phyloP scores from a whole-genome alignment of 2,113 vertebrate genomes.

The Hippocampus zosterae region DNA sequence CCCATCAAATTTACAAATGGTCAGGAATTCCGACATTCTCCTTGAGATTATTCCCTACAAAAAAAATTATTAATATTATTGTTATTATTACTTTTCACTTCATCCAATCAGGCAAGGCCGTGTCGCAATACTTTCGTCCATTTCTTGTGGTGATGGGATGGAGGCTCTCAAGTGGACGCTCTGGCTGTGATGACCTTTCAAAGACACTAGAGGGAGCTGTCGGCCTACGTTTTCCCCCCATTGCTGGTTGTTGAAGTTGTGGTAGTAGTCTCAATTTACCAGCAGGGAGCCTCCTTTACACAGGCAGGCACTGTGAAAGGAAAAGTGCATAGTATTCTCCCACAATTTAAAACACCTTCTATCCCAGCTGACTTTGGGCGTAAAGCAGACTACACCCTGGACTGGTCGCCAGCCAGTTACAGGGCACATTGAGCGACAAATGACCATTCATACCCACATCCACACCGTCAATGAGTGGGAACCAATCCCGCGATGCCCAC shows the following conservation, averaged over 20 bases:
- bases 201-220: conserved; percentile 34
- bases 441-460: too few relatives aligned
- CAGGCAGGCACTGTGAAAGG: background rate
- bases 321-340: background rate
- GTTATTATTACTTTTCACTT: background rate
- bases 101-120: too few relatives aligned
- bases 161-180: background rate
- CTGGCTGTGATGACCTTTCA: background rate
- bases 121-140: background rate
- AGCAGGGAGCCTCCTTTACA: conserved; percentile 39
- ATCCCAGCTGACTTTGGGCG: too few relatives aligned
- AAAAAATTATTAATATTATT: too few relatives aligned
- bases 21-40: background rate
- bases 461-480: too few relatives aligned
- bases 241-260: background rate
- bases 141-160: background rate
- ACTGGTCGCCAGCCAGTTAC: too few relatives aligned
- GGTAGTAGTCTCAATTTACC: conserved; percentile 18
- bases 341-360: background rate
- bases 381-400: too few relatives aligned
- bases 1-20: background rate
- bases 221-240: background rate
- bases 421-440: too few relatives aligned
- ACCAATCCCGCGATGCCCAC: too few relatives aligned
- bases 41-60: background rate